Evolutionary conservation across 2,888 invertebrate genomes (phyloP), one percentile per base, ranked within the genome.

Genomic region (Pteria penguin): DNA sequence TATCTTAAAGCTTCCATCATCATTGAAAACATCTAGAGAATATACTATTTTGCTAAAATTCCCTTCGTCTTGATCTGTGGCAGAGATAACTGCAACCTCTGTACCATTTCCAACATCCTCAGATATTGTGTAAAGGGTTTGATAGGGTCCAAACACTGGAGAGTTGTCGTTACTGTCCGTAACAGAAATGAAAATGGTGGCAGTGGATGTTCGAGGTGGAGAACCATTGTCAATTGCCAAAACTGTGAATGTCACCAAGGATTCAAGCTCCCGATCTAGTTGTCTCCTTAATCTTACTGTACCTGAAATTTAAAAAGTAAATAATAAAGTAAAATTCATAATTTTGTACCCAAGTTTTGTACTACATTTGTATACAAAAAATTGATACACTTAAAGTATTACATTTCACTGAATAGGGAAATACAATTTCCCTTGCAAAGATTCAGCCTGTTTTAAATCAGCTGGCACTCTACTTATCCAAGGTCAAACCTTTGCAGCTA

Each of bases 121-220:
- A 27, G 76, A 52, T 14, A 89, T 76, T 14, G 65, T 36, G 66
- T 81, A 82, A 5, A 31, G 60, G 0, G 63, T 45, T 24, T 62
- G 2, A 18, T 87, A 81, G 4, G 81, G 84, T 0, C 86, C 77
- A 89, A 96, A 96, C 62, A 93, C 92, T 0, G 96, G 96, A 76
- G 94, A 94, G 89, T 96, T 96, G 87, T 96, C 96, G 88, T 96
- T 96, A 0, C 95, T 93, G 88, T 96, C 96, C 67, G 94, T 93
- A 0, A 96, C 94, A 80, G 94, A 94, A 29, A 96, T 94, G 57
- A 94, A 94, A 0, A 96, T 94, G 79, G 94, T 94, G 0, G 95
- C 95, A 24, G 88, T 88, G 18, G 89, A 88, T 0, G 85, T 76
- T 79, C 75, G 75, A 79, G 70, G 68, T 8, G 88, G 85, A 4